phyloP scores from a whole-genome alignment of 2,797 vertebrate genomes.

The Cyclura pinguis region DNA sequence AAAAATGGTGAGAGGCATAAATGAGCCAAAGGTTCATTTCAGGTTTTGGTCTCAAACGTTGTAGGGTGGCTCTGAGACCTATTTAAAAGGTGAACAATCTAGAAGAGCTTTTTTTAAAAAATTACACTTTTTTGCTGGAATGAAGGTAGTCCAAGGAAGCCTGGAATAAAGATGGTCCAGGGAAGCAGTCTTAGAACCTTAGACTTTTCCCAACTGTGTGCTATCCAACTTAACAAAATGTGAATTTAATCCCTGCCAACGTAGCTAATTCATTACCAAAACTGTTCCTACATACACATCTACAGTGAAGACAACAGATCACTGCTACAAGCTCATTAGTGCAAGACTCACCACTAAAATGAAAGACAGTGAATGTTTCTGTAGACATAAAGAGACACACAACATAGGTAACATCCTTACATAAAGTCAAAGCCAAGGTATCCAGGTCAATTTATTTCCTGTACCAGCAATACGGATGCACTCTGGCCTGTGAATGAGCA shows the following conservation, averaged over 20 bases:
- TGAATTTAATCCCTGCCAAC: background rate
- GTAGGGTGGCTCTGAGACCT: too few relatives aligned
- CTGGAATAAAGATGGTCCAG: too few relatives aligned
- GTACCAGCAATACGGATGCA: background rate
- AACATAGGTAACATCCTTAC: background rate
- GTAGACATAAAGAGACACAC: background rate
- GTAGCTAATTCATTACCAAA: background rate
- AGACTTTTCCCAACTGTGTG: background rate
- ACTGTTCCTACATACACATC: background rate
- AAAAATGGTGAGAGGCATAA: too few relatives aligned
- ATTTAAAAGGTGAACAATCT: too few relatives aligned
- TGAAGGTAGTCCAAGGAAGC: too few relatives aligned
- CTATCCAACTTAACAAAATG: background rate
- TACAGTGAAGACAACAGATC: background rate
- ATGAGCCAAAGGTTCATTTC: too few relatives aligned
- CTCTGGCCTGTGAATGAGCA: background rate
- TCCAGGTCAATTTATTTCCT: background rate
- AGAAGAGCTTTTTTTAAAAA: too few relatives aligned
- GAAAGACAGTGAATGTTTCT: background rate
- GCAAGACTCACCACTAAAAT: background rate
- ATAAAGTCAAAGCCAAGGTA: background rate
- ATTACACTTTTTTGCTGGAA: too few relatives aligned
- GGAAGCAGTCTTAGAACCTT: too few relatives aligned
- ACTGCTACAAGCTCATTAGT: background rate
- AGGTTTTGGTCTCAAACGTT: too few relatives aligned